A percentile compares a stretch with the other conserved stretches of the same genome.
Conservation (phyloP, 2,113 vertebrate species). For the Paratilapia polleni region DNA sequence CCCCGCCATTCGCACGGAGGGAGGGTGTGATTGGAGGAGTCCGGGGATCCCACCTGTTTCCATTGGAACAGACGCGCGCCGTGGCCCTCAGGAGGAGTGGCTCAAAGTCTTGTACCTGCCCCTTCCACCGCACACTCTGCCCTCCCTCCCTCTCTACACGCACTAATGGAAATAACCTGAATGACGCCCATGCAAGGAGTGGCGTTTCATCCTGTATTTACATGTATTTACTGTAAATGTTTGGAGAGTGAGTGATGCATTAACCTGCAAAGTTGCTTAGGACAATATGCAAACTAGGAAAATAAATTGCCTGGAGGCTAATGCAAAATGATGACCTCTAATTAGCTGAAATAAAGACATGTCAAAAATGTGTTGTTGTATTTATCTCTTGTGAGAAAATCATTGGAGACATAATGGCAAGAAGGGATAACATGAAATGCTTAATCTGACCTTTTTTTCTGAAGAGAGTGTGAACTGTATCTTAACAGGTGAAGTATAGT, state of each 20-base stretch:
- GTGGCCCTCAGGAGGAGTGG: constrained; percentile 64
- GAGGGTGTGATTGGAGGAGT: constrained; percentile 74
- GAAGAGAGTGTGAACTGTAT: background rate
- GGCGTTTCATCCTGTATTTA: background rate
- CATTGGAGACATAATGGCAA: background rate
- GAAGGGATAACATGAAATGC: background rate
- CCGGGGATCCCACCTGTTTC: constrained; percentile 80
- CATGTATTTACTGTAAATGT: background rate
- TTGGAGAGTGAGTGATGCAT: background rate
- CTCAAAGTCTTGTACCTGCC: constrained; percentile 55
- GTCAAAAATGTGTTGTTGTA: background rate
- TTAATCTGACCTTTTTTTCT: background rate
- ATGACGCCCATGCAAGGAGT: constrained; percentile 10
- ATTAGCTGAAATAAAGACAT: background rate
- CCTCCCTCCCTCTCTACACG: background rate
- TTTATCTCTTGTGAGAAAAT: background rate
- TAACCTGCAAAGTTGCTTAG: background rate
- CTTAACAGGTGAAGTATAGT: background rate
- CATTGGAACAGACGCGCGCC: constrained; percentile 77
- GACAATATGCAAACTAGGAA: background rate
- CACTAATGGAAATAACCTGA: background rate
- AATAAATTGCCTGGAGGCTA: background rate
- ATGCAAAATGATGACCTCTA: background rate
- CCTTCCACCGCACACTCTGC: background rate
- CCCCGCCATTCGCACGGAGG: constrained; percentile 17